Evolutionary conservation across 1,140 invertebrate genomes (phyloP).

Genomic region (Lycorma delicatula): DNA sequence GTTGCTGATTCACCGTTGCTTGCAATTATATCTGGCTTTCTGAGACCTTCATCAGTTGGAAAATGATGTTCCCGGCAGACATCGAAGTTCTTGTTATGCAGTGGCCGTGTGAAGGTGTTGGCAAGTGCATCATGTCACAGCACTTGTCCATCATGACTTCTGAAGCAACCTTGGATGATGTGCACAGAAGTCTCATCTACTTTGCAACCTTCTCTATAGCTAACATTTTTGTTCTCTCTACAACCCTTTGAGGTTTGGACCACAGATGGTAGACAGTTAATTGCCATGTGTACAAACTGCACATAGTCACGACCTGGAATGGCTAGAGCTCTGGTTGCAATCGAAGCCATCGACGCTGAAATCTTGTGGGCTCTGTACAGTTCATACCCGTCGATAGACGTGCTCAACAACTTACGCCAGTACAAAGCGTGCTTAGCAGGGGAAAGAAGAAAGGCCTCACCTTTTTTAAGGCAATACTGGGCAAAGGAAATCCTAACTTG

Average conservation of each 20-base stretch:
- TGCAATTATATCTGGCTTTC: too few species aligned
- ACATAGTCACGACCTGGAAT: conserved; percentile 25
- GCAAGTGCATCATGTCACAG: too few species aligned
- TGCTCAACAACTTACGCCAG: background rate
- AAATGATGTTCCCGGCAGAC: too few species aligned
- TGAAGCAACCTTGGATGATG: conserved; percentile 33
- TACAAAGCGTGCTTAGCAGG: background rate
- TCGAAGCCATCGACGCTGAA: background rate
- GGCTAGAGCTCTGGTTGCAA: background rate
- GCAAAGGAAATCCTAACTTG: background rate
- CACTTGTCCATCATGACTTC: too few species aligned
- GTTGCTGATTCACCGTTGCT: too few species aligned
- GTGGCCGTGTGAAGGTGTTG: too few species aligned
- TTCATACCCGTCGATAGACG: background rate
- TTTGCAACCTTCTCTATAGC: conserved; percentile 33
- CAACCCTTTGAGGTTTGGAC: conserved; percentile 21
- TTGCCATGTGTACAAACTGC: conserved; percentile 10
- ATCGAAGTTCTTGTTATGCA: too few species aligned
- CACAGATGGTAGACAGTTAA: conserved; percentile 24
- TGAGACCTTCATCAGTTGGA: too few species aligned
- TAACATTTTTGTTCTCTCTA: background rate
- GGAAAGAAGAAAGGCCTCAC: background rate
- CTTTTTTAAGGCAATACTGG: background rate
- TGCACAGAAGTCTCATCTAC: conserved; percentile 36
- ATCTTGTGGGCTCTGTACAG: background rate